Percentiles rank a stretch among this genome's conserved stretches.
phyloP scores from a whole-genome alignment of 2,113 vertebrate genomes.

The Mola mola region DNA sequence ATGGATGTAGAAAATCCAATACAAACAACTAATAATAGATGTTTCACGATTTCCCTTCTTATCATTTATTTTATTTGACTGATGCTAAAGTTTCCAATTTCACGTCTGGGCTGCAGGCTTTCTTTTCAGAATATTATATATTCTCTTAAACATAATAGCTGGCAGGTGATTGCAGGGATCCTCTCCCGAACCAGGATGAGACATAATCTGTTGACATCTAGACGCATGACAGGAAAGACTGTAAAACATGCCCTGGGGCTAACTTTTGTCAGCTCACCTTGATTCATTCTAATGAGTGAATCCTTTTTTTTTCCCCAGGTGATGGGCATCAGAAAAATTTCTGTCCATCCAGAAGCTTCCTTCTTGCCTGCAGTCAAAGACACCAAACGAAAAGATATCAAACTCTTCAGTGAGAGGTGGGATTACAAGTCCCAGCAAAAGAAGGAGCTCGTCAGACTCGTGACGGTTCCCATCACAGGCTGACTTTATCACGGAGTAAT shows the following conservation, averaged over 20 bases:
- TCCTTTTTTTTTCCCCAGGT: slow-evolving; percentile 64
- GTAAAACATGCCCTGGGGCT: slow-evolving; percentile 71
- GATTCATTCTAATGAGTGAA: slow-evolving; percentile 74
- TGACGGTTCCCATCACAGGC: slow-evolving; percentile 42
- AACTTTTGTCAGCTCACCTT: slow-evolving; percentile 73
- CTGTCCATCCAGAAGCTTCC: slow-evolving; percentile 50
- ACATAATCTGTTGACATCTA: slow-evolving; percentile 70
- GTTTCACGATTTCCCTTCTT: too few relatives aligned
- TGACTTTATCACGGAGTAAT: slow-evolving; percentile 41
- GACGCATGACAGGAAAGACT: slow-evolving; percentile 77
- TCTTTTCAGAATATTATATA: slow-evolving; percentile 49
- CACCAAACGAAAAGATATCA: slow-evolving; percentile 66
- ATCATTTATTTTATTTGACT: slow-evolving; percentile 1
- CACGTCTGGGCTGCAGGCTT: slow-evolving; percentile 26
- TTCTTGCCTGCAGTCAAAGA: slow-evolving; percentile 61
- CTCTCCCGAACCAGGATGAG: slow-evolving; percentile 28
- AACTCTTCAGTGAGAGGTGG: slow-evolving; percentile 51
- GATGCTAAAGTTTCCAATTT: slow-evolving; percentile 21
- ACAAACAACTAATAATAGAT: too few relatives aligned
- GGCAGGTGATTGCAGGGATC: slow-evolving; percentile 54
- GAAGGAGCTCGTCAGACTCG: slow-evolving; percentile 41
- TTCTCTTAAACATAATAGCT: slow-evolving; percentile 34
- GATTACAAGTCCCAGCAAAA: slow-evolving; percentile 28
- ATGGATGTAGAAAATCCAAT: too few relatives aligned
- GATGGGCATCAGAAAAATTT: slow-evolving; percentile 65